phyloP scores from a whole-genome alignment of 1,140 invertebrate species.

The Drosophila azteca region DNA sequence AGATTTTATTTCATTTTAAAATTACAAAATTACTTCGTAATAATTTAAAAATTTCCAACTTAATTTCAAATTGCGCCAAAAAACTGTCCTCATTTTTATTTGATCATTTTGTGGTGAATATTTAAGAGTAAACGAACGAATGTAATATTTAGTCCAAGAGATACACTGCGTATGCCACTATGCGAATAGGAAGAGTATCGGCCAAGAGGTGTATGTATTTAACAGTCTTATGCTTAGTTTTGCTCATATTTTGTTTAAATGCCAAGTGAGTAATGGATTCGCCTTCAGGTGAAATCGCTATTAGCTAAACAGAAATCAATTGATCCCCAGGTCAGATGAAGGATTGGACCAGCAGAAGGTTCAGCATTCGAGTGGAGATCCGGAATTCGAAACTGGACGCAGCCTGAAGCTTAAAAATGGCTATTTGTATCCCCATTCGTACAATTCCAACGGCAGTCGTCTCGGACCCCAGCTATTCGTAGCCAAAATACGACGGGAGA shows the following conservation, averaged over 20 bases:
- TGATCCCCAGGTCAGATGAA: conserved; percentile 60
- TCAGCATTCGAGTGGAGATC: background rate
- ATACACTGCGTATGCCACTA: conserved; percentile 27
- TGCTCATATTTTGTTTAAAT: conserved; percentile 81
- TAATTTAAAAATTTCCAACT: no score
- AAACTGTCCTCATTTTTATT: no score
- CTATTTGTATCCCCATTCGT: no score
- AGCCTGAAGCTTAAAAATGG: no score
- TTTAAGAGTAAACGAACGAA: no score
- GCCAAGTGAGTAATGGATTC: conserved; percentile 67
- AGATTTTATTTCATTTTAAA: no score
- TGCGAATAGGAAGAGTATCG: conserved; percentile 81
- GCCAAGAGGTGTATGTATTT: conserved; percentile 82
- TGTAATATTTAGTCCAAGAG: no score
- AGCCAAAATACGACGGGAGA: conserved; percentile 83
- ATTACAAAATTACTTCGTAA: no score
- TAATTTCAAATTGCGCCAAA: no score
- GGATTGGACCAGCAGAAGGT: conserved; percentile 57
- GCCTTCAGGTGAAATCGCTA: background rate
- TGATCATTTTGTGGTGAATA: no score
- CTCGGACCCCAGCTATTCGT: conserved; percentile 33
- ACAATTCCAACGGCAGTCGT: no score
- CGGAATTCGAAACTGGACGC: no score
- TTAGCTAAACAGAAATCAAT: background rate
- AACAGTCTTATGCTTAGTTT: conserved; percentile 72